Evolutionary conservation across 2,888 invertebrate genomes (phyloP).

Genomic region (Kryphioiulus occultus): DNA sequence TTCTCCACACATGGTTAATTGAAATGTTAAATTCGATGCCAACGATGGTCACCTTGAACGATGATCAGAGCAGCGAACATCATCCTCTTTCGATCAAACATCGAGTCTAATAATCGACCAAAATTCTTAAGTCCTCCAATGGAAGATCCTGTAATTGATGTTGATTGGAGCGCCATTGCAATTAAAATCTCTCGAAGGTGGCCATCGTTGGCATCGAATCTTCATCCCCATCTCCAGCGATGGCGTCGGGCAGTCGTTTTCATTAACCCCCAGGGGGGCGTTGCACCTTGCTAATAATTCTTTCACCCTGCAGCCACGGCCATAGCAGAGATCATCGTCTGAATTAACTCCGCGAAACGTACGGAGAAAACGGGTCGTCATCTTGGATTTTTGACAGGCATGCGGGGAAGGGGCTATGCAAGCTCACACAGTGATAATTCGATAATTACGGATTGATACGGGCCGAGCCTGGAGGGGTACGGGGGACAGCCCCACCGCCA

Average conservation of each 20-base stretch:
- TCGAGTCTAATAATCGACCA: too few species aligned
- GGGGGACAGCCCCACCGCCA: not conserved
- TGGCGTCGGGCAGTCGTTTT: conserved; percentile 35
- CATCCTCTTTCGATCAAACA: too few species aligned
- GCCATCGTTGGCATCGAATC: not conserved
- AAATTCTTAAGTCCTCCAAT: not conserved
- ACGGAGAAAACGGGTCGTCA: not conserved
- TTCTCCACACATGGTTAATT: too few species aligned
- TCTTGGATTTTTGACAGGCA: conserved; percentile 26
- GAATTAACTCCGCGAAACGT: conserved; percentile 17
- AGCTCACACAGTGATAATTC: conserved; percentile 35
- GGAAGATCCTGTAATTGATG: not conserved
- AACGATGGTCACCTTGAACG: too few species aligned
- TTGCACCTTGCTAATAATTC: conserved; percentile 30
- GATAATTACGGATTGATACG: conserved; percentile 35
- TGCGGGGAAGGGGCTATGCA: conserved; percentile 30
- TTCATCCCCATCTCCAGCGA: conserved; percentile 11
- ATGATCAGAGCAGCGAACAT: too few species aligned
- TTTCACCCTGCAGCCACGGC: not conserved
- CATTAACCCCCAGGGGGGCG: conserved; percentile 35
- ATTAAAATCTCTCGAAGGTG: not conserved
- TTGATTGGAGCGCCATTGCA: conserved; percentile 21
- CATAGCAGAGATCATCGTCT: not conserved
- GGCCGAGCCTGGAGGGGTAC: not conserved
- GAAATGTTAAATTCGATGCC: too few species aligned